Evolutionary conservation across 2,113 vertebrate genomes (phyloP).

Genomic region (Cyanoramphus novaezelandiae): DNA sequence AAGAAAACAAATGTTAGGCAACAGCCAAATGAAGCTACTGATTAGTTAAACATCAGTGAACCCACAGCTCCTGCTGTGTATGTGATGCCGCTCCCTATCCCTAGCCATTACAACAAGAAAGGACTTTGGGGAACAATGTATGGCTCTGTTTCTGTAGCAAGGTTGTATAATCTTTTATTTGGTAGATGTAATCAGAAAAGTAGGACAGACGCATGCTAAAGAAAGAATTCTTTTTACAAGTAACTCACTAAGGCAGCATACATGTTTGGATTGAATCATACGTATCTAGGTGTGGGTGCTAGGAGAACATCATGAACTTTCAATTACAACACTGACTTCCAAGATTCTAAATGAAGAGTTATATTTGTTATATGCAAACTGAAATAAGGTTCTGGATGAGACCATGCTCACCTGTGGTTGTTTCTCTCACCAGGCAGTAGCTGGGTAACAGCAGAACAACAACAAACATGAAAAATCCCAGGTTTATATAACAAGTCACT

Average conservation of each 20-base stretch:
- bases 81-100: accelerated
- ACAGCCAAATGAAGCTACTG: background rate
- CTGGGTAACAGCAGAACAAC: background rate
- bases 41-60: background rate
- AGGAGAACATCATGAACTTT: background rate
- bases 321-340: background rate
- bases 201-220: background rate
- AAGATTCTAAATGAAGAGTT: background rate
- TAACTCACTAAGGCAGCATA: background rate
- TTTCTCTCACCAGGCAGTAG: slow-evolving; percentile 14
- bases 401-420: background rate
- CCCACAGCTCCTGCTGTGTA: background rate
- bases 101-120: background rate
- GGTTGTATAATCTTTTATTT: background rate
- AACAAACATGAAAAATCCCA: background rate
- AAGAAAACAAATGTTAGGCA: background rate
- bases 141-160: background rate
- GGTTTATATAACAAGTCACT: slow-evolving; percentile 21
- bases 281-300: background rate
- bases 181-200: background rate
- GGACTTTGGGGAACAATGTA: background rate
- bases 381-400: background rate
- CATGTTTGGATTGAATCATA: background rate
- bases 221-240: background rate
- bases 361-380: background rate